Evolutionary conservation across 2,113 vertebrate genomes (phyloP).

Genomic region (western clawed frog (Xenopus tropicalis)): DNA sequence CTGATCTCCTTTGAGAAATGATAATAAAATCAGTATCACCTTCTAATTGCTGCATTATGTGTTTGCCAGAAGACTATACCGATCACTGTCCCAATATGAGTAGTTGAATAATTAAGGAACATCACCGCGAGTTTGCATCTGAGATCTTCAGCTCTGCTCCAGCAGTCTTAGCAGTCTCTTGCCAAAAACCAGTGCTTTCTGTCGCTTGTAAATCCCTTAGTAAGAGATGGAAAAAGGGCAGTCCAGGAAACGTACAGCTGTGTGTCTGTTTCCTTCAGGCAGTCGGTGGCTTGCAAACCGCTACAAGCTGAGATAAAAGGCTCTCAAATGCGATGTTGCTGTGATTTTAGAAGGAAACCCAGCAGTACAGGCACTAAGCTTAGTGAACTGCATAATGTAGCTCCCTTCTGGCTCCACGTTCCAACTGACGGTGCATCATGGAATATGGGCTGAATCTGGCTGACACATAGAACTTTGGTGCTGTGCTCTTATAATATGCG

Average conservation of each 20-base stretch:
- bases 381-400: neutral
- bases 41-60: too few relatives aligned
- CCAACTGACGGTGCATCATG: neutral
- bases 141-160: neutral
- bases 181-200: neutral
- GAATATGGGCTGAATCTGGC: constrained; percentile 2
- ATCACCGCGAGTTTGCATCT: too few relatives aligned
- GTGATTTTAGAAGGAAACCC: neutral
- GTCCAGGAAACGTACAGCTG: neutral
- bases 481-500: neutral
- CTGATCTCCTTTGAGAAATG: too few relatives aligned
- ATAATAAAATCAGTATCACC: too few relatives aligned
- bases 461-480: neutral
- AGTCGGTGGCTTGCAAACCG: neutral
- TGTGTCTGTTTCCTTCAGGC: neutral
- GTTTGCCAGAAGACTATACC: too few relatives aligned
- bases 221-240: neutral
- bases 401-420: neutral
- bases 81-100: too few relatives aligned
- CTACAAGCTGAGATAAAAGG: neutral
- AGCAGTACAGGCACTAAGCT: too few relatives aligned
- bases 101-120: too few relatives aligned
- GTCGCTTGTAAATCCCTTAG: neutral
- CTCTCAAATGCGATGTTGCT: too few relatives aligned
- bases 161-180: too few relatives aligned